Evolutionary conservation across 2,797 vertebrate genomes (phyloP).

Genomic region (Melanotaenia maccullochi): DNA sequence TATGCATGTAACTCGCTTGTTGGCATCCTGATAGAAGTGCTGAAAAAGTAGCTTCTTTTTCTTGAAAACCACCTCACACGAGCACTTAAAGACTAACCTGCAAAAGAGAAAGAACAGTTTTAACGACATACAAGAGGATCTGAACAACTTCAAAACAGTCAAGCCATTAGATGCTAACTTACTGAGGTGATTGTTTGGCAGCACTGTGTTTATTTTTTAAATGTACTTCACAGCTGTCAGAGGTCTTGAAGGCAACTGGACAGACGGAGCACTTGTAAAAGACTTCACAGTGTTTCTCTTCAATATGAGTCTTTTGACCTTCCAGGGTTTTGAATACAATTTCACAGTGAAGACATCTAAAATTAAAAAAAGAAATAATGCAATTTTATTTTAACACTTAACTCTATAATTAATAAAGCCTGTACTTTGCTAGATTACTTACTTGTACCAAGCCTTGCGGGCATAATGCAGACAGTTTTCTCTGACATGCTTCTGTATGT

Average conservation of each 20-base stretch:
- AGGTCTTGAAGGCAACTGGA: constrained; percentile 94
- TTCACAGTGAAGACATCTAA: constrained; percentile 96
- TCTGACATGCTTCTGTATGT: constrained; percentile 95
- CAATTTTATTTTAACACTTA: not conserved
- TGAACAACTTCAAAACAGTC: constrained; percentile 1
- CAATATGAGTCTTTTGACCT: constrained; percentile 91
- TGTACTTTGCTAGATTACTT: constrained; percentile 60
- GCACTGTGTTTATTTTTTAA: constrained; percentile 87
- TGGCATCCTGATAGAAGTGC: constrained; percentile 92
- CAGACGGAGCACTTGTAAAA: constrained; percentile 95
- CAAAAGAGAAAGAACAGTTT: constrained; percentile 28
- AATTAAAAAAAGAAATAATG: constrained; percentile 9
- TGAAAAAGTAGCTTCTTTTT: constrained; percentile 93
- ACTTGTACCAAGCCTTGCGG: constrained; percentile 96
- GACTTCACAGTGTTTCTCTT: constrained; percentile 93
- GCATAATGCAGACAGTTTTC: constrained; percentile 97
- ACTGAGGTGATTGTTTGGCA: constrained; percentile 85
- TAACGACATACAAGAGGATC: not conserved
- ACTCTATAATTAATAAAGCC: not conserved
- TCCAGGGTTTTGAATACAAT: constrained; percentile 90
- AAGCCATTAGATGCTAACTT: constrained; percentile 69
- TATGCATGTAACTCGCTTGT: constrained; percentile 86
- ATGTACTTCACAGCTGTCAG: constrained; percentile 87
- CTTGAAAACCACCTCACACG: constrained; percentile 94
- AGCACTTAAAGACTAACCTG: constrained; percentile 97